Evolutionary conservation across 2,113 vertebrate genomes (phyloP).

Genomic region (Tamias sibiricus): DNA sequence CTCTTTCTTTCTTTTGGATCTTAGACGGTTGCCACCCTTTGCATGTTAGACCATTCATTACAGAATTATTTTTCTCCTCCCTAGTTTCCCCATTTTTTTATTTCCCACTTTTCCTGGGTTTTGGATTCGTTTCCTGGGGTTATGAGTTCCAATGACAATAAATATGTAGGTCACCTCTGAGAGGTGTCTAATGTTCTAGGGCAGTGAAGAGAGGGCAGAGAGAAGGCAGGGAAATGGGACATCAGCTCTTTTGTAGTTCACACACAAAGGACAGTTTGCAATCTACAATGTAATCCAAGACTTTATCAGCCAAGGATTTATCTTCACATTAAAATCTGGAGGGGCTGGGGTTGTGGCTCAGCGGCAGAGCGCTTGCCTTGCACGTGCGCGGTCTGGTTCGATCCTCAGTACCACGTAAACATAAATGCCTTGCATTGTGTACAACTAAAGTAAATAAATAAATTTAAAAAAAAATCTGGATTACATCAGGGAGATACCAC

Average conservation of each 20-base stretch:
- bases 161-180: neutral
- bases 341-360: no score
- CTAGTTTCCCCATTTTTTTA: constrained; percentile 18
- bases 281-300: constrained; percentile 51
- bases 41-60: neutral
- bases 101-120: neutral
- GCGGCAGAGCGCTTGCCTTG: no score
- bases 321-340: constrained; percentile 32
- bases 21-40: constrained; percentile 7
- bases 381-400: no score
- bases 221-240: neutral
- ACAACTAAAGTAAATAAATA: no score
- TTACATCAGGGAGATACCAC: neutral
- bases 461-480: constrained; percentile 34
- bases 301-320: constrained; percentile 54
- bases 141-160: constrained; percentile 18
- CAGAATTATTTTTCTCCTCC: neutral
- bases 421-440: no score
- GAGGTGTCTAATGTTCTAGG: neutral
- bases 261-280: constrained; percentile 46
- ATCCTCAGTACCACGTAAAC: no score
- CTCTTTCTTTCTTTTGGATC: neutral
- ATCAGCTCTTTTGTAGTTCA: constrained; percentile 44
- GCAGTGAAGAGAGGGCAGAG: neutral
- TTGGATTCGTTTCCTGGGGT: constrained; percentile 19